Base-by-base conservation (phyloP, 2,113 vertebrate species). In the Blennius ocellaris region DNA sequence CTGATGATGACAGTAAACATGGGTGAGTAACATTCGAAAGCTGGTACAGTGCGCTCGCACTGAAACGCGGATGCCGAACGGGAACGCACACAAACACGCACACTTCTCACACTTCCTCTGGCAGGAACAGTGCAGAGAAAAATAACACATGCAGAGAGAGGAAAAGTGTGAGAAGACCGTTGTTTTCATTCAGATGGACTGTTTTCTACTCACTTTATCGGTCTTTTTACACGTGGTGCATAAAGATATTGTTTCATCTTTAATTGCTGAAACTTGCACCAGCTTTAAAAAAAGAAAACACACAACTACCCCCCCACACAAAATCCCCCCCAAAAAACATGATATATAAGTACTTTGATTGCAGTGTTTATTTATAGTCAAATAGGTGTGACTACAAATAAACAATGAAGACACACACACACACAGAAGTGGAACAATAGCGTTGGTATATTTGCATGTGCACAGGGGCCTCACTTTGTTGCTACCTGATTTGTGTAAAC, bases 1-100 rank as follows among this genome's bases (percentile, higher is more conserved):
- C 93, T 91, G 94, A 94, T 94, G 93, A 94, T 94, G 94, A 94
- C 94, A 88, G 93, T 94, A 94, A 94, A 94, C 90, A 94, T 94
- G 93, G 92, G 94, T 94, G 77, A 92, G 93, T 81, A 62, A 67
- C 36, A 7, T 54, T 72, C 36, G 16, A 78, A 69, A 60, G 51
- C 45, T 39, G 11, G 11, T 57, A 6, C 69, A 55, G 45, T 10
- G 12, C 11, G 17, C 50, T 17, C 54, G 45, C 55, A 61, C 61
- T 66, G n/a, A 70, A 60, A 30, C 21, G 4, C 21, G 21, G 4
- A 30, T 30, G 21, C 21, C 4, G 21, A 30, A 30, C 21, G 21
- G 21, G 21, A 30, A 30, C 21, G 21, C 21, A 30, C 21, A 30
- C 21, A 30, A 79, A 79, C 44, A 1, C 30, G 37, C 39, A 39